phyloP scores from a whole-genome alignment of 2,888 invertebrate species.

The Empis livida region DNA sequence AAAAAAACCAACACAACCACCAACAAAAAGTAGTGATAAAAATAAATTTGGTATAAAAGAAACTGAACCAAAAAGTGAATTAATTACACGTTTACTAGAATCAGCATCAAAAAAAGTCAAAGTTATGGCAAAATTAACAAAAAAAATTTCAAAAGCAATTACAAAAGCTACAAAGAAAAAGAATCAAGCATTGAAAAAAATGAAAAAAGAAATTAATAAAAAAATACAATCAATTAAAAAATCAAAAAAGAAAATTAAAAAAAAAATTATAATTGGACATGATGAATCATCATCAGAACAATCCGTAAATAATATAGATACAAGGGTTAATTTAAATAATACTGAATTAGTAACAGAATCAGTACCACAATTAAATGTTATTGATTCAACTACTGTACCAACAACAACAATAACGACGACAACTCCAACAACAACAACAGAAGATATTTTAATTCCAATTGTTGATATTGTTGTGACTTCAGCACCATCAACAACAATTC shows the following conservation, averaged over 20 bases:
- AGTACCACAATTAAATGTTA: too few relatives aligned
- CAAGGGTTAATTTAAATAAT: too few relatives aligned
- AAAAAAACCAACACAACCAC: too few relatives aligned
- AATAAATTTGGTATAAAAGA: background rate
- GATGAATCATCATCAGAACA: background rate
- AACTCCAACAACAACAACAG: background rate
- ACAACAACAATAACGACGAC: background rate
- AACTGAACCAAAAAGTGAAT: background rate
- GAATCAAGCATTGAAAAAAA: background rate
- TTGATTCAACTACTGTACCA: background rate
- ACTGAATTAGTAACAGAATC: too few relatives aligned
- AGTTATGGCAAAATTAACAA: slow-evolving; percentile 6
- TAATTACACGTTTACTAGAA: slow-evolving; percentile 4
- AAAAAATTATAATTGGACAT: too few relatives aligned
- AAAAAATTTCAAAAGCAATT: slow-evolving; percentile 7
- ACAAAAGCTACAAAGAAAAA: background rate
- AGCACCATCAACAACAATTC: background rate
- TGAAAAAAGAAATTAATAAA: background rate
- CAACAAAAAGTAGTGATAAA: too few relatives aligned
- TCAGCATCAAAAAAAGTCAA: slow-evolving; percentile 7
- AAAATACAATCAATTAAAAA: background rate
- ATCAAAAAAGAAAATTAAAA: background rate
- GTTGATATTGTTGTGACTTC: background rate
- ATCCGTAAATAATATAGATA: background rate
- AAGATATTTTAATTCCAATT: background rate